Base-by-base conservation (phyloP, 2,113 vertebrate genomes). In the Scomber scombrus region DNA sequence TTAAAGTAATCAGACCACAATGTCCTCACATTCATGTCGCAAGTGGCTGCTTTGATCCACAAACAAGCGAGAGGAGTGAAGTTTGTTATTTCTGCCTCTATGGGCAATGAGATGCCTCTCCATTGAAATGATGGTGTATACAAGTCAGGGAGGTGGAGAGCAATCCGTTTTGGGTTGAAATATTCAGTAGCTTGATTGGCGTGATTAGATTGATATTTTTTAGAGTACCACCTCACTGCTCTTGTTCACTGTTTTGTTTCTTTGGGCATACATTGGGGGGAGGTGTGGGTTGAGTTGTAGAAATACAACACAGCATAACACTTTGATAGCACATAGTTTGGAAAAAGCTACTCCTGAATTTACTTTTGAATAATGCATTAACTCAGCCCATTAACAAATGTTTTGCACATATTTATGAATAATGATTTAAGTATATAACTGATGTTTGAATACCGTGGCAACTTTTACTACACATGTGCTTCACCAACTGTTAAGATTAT, bases 1-100 rank as follows among this genome's bases (percentile, higher is more conserved):
- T 95, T 95, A 80, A 95, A 91, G 89, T 90, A 95, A 95, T 95
- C 94, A 95, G 82, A 82, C 75, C 18, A 26, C 71, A 76, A 83
- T 91, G 85, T 90, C 74, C 74, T 89, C 60, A 70, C 67, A 88
- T 92, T 93, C 83, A 85, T 81, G 90, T 82, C 21, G n/a, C 73
- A 79, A 91, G 87, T 85, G 71, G 80, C 62, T 81, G 88, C 84
- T 90, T 90, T 88, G 82, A 88, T 87, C 76, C 82, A 85, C 78
- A 90, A 93, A 93, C 88, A 85, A 88, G 78, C 84, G 64, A 75
- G 47, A 67, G 67, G 40, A 88, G 77, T 82, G 54, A 91, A 83
- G 81, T 85, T 88, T 87, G 79, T 86, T 51, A 80, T 83, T 69
- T 71, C 50, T 2, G 10, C 52, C 66, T 81, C 19, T 34, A 54